Evolutionary conservation across 2,797 vertebrate species (phyloP).

Genomic region (Tarsius wallacei): DNA sequence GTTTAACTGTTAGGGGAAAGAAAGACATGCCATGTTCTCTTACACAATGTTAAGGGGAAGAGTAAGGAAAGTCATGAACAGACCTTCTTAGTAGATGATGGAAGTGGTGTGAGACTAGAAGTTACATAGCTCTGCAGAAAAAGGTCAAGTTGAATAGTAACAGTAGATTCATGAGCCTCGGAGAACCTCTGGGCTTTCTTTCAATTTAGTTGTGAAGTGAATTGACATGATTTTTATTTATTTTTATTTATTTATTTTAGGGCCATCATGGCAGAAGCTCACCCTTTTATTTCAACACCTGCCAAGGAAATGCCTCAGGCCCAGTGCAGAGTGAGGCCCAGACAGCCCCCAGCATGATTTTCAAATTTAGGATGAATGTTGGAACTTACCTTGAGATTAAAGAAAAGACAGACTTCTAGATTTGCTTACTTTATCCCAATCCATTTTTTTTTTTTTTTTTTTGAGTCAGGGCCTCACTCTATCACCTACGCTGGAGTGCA

Average conservation of each 20-base stretch:
- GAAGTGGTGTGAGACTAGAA: background rate
- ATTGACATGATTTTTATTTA: slow-evolving; percentile 58
- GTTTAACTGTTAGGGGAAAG: background rate
- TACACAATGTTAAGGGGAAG: background rate
- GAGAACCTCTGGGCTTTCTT: slow-evolving; percentile 61
- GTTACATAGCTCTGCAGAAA: background rate
- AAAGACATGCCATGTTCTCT: background rate
- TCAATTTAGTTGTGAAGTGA: slow-evolving; percentile 63
- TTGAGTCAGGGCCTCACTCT: too few species aligned
- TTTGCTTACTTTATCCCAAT: slow-evolving; percentile 40
- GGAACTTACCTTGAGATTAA: slow-evolving; percentile 65
- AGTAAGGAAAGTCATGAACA: background rate
- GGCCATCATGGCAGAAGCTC: too few species aligned
- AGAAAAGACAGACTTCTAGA: slow-evolving; percentile 50
- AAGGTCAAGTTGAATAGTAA: slow-evolving; percentile 34
- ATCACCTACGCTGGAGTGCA: too few species aligned
- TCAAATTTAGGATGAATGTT: slow-evolving; percentile 61
- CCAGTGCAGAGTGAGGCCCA: too few species aligned
- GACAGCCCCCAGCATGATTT: background rate
- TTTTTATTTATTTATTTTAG: too few species aligned
- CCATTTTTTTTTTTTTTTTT: too few species aligned
- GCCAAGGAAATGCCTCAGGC: too few species aligned
- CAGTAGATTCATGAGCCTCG: slow-evolving; percentile 19
- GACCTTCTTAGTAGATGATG: slow-evolving; percentile 20
- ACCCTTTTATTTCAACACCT: too few species aligned